Conservation (phyloP, 2,113 vertebrate genomes). For the Chamaea fasciata region DNA sequence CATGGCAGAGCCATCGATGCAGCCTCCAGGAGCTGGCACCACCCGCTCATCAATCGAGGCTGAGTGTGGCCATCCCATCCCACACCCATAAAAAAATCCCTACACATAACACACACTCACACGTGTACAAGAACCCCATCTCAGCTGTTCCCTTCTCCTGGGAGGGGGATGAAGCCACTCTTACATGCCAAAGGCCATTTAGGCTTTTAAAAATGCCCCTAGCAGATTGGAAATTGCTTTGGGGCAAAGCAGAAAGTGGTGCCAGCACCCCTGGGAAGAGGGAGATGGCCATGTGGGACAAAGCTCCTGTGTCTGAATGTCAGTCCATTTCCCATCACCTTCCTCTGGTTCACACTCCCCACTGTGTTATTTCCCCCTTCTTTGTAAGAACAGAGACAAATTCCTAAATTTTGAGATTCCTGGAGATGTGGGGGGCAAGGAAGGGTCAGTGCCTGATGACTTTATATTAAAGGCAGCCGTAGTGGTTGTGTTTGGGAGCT, state of each 20-base stretch:
- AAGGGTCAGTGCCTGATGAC: background rate
- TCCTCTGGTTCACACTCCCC: background rate
- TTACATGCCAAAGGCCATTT: background rate
- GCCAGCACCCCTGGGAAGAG: background rate
- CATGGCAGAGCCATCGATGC: background rate
- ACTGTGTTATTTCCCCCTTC: rapidly evolving
- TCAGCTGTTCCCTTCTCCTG: background rate
- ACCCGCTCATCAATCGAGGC: background rate
- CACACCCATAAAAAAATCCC: background rate
- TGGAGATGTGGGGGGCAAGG: rapidly evolving
- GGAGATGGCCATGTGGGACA: background rate
- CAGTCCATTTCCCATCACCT: background rate
- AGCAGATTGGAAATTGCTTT: background rate
- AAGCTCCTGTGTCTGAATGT: background rate
- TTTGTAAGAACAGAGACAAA: background rate
- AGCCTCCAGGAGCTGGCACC: background rate
- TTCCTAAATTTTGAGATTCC: background rate
- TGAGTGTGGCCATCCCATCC: background rate
- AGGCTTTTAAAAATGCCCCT: background rate
- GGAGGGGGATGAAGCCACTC: background rate
- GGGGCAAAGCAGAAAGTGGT: background rate
- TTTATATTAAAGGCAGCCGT: background rate
- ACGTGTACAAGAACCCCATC: rapidly evolving
- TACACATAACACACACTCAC: too few relatives aligned
- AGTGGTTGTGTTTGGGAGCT: background rate